phyloP scores from a whole-genome alignment of 1,140 invertebrate genomes.

The Aphis craccivora region DNA sequence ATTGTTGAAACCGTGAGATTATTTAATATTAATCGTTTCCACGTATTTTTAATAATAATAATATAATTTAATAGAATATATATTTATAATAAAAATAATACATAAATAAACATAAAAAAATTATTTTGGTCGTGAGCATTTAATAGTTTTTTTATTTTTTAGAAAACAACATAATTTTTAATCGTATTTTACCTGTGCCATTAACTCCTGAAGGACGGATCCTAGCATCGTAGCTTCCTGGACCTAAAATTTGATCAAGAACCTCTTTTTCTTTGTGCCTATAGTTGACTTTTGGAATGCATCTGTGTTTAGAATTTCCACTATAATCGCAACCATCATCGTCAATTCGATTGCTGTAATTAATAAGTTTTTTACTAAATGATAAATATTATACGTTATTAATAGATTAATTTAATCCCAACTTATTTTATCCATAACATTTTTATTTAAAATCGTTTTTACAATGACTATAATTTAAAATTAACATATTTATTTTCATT shows the following conservation, averaged over 20 bases:
- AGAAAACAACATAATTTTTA: neutral
- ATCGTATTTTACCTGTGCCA: slow-evolving; percentile 81
- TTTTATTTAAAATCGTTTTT: neutral
- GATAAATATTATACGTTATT: neutral
- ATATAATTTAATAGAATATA: neutral
- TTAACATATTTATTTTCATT: neutral
- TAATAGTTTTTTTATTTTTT: neutral
- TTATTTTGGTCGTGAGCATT: neutral
- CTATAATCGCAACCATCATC: neutral
- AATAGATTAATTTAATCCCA: neutral
- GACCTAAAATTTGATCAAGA: slow-evolving; percentile 89
- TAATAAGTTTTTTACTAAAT: neutral
- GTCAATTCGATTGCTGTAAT: slow-evolving; percentile 30
- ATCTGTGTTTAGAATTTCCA: slow-evolving; percentile 31
- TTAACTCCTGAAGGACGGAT: slow-evolving; percentile 92
- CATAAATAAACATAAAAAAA: neutral
- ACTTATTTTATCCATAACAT: neutral
- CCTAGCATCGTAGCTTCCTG: slow-evolving; percentile 87
- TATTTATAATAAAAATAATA: slow-evolving; percentile 7
- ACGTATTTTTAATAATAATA: neutral
- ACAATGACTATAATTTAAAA: neutral
- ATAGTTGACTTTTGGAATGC: slow-evolving; percentile 62
- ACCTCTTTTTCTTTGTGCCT: slow-evolving; percentile 93
- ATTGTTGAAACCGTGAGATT: neutral
- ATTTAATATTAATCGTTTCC: neutral